A percentile compares a stretch with the other conserved stretches of the same genome.
Conservation (phyloP, 1,140 invertebrate species). For the Sogatella furcifera region DNA sequence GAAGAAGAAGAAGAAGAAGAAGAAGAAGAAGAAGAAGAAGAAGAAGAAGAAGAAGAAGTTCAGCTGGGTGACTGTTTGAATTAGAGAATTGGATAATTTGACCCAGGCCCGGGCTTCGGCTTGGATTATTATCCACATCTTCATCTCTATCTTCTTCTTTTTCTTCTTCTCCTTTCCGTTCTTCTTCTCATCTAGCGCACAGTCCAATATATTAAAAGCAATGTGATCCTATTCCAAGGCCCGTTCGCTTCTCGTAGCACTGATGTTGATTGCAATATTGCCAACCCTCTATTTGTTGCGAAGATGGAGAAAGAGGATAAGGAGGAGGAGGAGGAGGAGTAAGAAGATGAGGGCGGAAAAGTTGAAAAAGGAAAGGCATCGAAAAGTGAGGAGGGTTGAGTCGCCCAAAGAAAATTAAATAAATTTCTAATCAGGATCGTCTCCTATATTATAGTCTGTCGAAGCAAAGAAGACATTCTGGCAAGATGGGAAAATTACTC, state of each 20-base stretch:
- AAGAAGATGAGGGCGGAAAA: neutral
- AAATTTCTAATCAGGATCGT: conserved; percentile 7
- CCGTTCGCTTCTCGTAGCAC: neutral
- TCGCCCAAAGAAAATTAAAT: conserved; percentile 4
- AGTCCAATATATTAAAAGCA: too few relatives aligned
- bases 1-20: too few relatives aligned
- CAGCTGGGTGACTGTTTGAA: neutral
- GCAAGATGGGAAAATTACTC: too few relatives aligned
- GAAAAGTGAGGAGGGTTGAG: neutral
- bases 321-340: neutral
- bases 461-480: too few relatives aligned
- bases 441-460: neutral
- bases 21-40: too few relatives aligned
- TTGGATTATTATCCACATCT: neutral
- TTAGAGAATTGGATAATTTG: conserved; percentile 5
- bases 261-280: neutral
- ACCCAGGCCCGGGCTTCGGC: neutral
- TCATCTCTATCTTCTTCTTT: neutral
- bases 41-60: too few relatives aligned
- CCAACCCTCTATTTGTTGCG: neutral
- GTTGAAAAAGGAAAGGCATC: neutral
- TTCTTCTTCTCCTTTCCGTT: neutral
- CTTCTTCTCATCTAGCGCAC: neutral
- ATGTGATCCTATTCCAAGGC: neutral
- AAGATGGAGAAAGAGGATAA: neutral